These are phyloP conservation scores for Alauda arvensis DNA, from an alignment of 2,797 vertebrate genomes.

Conservation along the genomic window DNA sequence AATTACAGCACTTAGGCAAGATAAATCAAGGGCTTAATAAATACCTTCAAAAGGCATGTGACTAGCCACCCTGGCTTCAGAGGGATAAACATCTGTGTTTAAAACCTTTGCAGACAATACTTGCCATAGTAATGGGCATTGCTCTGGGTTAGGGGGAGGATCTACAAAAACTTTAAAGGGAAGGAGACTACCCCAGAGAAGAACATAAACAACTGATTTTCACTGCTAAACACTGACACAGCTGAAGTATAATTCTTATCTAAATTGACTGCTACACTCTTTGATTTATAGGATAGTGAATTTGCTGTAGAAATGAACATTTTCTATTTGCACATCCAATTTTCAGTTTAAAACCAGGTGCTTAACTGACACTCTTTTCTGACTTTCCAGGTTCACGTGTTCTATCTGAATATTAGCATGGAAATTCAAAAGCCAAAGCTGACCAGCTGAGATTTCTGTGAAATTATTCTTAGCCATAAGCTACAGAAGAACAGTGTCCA, in stretches of 20 bases:
- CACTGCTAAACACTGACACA: neutral
- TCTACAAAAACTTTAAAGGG: neutral
- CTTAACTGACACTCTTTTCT: neutral
- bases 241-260: neutral
- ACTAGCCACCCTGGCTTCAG: neutral
- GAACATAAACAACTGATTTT: neutral
- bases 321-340: neutral
- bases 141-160: neutral
- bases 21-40: neutral
- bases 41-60: constrained; percentile 28
- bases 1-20: constrained; percentile 33
- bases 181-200: neutral
- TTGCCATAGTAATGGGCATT: neutral
- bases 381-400: neutral
- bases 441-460: neutral
- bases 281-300: neutral
- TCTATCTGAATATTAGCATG: neutral
- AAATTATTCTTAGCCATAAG: neutral
- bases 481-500: neutral
- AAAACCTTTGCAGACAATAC: neutral
- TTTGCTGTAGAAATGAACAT: neutral
- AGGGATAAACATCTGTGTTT: neutral
- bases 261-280: neutral
- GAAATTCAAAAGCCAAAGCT: neutral
- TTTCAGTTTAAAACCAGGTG: constrained; percentile 20